Evolutionary conservation across 2,797 vertebrate species (phyloP), one percentile per base, ranked within the genome.

Genomic region (Microctenopoma stevenorrisi): DNA sequence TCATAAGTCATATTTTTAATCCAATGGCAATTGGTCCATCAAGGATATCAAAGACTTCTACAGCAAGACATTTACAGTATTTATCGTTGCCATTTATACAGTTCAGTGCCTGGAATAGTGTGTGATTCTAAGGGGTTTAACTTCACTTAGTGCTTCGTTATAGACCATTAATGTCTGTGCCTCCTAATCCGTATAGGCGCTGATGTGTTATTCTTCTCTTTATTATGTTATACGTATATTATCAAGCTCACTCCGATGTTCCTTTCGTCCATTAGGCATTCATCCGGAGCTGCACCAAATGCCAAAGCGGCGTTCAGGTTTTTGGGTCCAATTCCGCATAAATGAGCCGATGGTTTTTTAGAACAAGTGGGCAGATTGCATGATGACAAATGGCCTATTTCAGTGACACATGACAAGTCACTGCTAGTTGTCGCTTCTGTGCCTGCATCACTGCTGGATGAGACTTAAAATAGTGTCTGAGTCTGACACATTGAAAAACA

Each of bases 321-420:
- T 66, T 69, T 69, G 53, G 47, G 64, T 70, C 13, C 30, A 12
- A 0, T 64, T 74, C 59, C 44, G 33, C 60, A 14, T 42, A 35
- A 72, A 61, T 10, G 66, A 73, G 46, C 51, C 7, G 2, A 16
- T 68, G 46, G 22, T 22, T 77, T 80, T 54, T 78, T 48, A 43
- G 50, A 78, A 66, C 22, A 40, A 73, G 50, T 40, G 67, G 72
- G 67, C 74, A 64, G 67, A 79, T 75, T 76, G 66, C 63, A 68
- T n/a, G 57, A 66, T 85, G 77, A 86, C 77, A 85, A 82, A 83
- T 40, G 40, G 50, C 60, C 60, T 66, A 58, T 75, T 69, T 73
- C 40, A 13, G 53, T 38, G 66, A 72, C 49, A 53, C 61, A 72
- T 71, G 65, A 67, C 66, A 44, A 30, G 62, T 75, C 74, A 16